Percentiles rank a stretch among this genome's conserved stretches.
phyloP scores from a whole-genome alignment of 2,797 vertebrate species.

The Denticeps clupeoides region DNA sequence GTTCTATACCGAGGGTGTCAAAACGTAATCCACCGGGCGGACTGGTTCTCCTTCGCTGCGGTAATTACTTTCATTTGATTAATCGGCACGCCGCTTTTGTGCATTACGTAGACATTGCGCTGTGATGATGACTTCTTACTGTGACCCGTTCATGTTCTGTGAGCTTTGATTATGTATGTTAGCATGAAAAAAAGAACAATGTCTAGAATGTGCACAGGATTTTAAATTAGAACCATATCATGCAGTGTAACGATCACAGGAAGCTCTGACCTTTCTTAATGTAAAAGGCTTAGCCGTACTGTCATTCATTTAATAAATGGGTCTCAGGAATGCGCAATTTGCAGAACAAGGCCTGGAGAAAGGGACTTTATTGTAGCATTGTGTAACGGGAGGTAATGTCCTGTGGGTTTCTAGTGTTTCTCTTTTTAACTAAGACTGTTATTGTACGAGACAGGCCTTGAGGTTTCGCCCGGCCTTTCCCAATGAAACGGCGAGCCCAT shows the following conservation, averaged over 20 bases:
- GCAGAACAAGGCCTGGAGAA: not conserved
- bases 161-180: no score
- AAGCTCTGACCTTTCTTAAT: not conserved
- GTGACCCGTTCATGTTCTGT: no score
- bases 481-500: not conserved
- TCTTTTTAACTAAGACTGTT: conserved; percentile 14
- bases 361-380: conserved; percentile 10
- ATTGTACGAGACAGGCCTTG: conserved; percentile 11
- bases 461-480: conserved; percentile 5
- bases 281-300: not conserved
- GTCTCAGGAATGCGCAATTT: not conserved
- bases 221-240: no score
- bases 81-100: no score
- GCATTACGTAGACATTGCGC: no score
- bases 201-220: no score
- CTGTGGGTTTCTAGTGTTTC: conserved; percentile 9
- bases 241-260: not conserved
- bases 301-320: not conserved
- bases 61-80: no score
- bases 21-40: conserved; percentile 12
- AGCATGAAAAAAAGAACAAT: no score
- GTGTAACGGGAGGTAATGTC: conserved; percentile 5
- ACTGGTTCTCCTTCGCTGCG: no score
- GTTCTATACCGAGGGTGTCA: conserved; percentile 13
- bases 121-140: no score